phyloP scores from a whole-genome alignment of 2,888 invertebrate genomes.

The Eueremaeus valkanovi region DNA sequence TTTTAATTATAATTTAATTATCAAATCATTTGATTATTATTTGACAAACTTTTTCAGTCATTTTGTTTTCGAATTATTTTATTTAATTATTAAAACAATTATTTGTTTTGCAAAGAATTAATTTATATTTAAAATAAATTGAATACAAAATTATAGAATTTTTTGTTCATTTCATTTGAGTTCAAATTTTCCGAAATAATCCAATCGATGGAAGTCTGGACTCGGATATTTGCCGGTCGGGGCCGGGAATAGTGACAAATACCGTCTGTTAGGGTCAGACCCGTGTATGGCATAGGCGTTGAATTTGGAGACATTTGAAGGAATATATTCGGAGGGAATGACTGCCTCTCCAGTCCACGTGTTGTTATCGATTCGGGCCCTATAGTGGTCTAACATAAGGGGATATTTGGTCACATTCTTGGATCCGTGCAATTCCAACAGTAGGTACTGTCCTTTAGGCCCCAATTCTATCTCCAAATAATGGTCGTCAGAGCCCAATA shows the following conservation, averaged over 20 bases:
- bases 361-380: constrained; percentile 48
- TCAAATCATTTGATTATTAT: too few relatives aligned
- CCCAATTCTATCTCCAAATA: constrained; percentile 57
- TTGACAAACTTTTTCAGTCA: too few relatives aligned
- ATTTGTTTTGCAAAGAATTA: background rate
- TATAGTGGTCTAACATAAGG: constrained; percentile 50
- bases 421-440: constrained; percentile 36
- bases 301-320: constrained; percentile 54
- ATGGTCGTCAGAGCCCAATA: constrained; percentile 54
- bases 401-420: constrained; percentile 47
- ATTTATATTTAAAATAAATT: too few relatives aligned
- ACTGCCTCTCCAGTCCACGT: constrained; percentile 54
- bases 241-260: constrained; percentile 56
- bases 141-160: too few relatives aligned
- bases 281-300: constrained; percentile 59
- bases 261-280: constrained; percentile 52
- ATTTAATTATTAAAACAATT: background rate
- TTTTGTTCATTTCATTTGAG: background rate
- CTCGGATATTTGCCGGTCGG: constrained; percentile 51
- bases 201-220: constrained; percentile 57
- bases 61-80: too few relatives aligned
- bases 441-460: constrained; percentile 54
- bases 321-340: constrained; percentile 56
- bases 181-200: constrained; percentile 53
- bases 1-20: too few relatives aligned